Base-by-base conservation (phyloP, 2,888 invertebrate species). In the Dione juno region DNA sequence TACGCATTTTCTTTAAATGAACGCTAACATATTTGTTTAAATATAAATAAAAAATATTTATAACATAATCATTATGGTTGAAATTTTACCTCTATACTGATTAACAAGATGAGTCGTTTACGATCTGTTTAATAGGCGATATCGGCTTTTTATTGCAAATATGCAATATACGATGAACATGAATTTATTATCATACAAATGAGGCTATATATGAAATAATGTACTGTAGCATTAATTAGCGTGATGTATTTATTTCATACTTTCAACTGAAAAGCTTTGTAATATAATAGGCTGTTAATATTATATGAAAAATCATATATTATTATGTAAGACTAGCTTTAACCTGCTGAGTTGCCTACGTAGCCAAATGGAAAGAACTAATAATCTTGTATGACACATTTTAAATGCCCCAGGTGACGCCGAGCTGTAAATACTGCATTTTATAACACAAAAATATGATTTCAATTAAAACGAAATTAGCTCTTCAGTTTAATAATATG, bases 131-230 rank as follows among this genome's bases (percentile, higher is more conserved):
- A 61, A 61, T 61, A 61, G 61, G 61, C 61, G 35, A 35, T 67
- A 67, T 67, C 61, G 43, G 61, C 19, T 53, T 67, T 67, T 67
- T 67, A 67, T 50, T 59, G 67, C 52, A 67, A 67, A 59, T 67
- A 59, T 67, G 57, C 70, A 70, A 70, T 72, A 65, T 64, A 66
- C 45, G 69, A 67, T 63, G 64, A 58, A 69, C 66, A 67, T 69
- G 72, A 70, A 67, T 72, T 64, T 69, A 72, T 72, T 72, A 69
- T 63, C 69, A 72, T 72, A 64, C 64, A 72, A 72, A 72, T 64
- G 66, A 61, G 50, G 45, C 66, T 63, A 67, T 69, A 58, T 64
- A 59, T 69, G 58, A 69, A 69, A 72, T 66, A 67, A 66, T 67
- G 67, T 70, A 67, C 63, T 52, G 67, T 43, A 28, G 21, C 40